Conservation (phyloP, 2,888 invertebrate species). For the Drosophila ustulata region DNA sequence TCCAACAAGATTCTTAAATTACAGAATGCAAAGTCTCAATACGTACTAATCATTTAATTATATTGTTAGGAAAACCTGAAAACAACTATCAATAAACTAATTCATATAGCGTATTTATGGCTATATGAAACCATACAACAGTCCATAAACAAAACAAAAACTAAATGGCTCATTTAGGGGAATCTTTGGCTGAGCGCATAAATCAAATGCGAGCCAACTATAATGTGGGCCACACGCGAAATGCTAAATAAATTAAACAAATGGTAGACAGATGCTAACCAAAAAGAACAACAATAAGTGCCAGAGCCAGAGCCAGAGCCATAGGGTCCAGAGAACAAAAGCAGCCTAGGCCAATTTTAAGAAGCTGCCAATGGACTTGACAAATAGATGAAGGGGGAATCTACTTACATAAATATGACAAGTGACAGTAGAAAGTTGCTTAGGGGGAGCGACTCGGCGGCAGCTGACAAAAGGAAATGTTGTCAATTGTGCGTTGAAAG, state of each 20-base stretch:
- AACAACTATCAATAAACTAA: background rate
- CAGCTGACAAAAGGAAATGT: slow-evolving; percentile 57
- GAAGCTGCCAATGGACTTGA: slow-evolving; percentile 66
- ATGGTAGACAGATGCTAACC: slow-evolving; percentile 66
- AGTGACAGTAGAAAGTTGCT: slow-evolving; percentile 77
- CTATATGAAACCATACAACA: slow-evolving; percentile 21
- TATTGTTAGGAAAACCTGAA: background rate
- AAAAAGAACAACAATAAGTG: slow-evolving; percentile 44
- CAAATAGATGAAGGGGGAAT: slow-evolving; percentile 15
- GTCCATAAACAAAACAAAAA: slow-evolving; percentile 9
- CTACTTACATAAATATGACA: slow-evolving; percentile 67
- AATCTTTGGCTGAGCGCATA: slow-evolving; percentile 35
- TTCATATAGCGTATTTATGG: background rate
- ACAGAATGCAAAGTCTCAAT: slow-evolving; percentile 54
- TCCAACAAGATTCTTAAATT: too few relatives aligned
- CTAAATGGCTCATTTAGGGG: slow-evolving; percentile 52
- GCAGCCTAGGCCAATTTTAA: slow-evolving; percentile 72
- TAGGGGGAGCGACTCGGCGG: slow-evolving; percentile 43
- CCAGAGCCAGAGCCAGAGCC: slow-evolving; percentile 29
- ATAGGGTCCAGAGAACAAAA: slow-evolving; percentile 31
- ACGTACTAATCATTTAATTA: too few relatives aligned
- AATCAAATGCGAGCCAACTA: slow-evolving; percentile 32
- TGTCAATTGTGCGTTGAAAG: slow-evolving; percentile 65
- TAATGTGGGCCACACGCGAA: slow-evolving; percentile 57
- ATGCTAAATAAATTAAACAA: slow-evolving; percentile 67